phyloP scores from a whole-genome alignment of 1,140 invertebrate species.

The Drosophila ercepeae region DNA sequence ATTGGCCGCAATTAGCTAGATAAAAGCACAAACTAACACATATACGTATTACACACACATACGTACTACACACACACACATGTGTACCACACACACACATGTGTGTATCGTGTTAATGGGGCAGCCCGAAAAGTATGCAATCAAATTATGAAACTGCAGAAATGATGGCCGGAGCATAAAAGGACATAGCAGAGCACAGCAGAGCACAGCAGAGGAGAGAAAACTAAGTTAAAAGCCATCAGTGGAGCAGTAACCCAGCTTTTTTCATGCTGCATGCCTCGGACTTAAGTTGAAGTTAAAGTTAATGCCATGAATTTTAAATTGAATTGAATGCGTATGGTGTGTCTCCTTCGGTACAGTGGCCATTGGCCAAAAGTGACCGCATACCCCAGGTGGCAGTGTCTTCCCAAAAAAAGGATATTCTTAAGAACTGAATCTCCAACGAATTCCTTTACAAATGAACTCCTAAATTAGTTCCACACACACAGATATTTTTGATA shows the following conservation, averaged over 20 bases:
- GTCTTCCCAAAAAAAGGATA: too few species aligned
- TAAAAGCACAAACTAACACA: slow-evolving; percentile 35
- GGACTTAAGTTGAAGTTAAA: slow-evolving; percentile 80
- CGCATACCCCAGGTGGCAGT: slow-evolving; percentile 2
- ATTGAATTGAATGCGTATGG: slow-evolving; percentile 80
- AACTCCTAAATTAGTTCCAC: too few species aligned
- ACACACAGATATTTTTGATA: neutral
- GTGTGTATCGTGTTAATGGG: slow-evolving; percentile 66
- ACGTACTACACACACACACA: slow-evolving; percentile 1
- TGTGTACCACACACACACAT: neutral
- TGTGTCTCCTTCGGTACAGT: slow-evolving; percentile 49
- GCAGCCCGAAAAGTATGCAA: slow-evolving; percentile 69
- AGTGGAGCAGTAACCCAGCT: slow-evolving; percentile 47
- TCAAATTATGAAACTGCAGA: slow-evolving; percentile 71
- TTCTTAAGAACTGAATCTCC: too few species aligned
- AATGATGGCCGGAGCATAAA: slow-evolving; percentile 36
- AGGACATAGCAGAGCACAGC: slow-evolving; percentile 22
- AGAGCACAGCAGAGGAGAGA: slow-evolving; percentile 15
- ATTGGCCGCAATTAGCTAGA: slow-evolving; percentile 63
- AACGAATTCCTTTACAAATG: neutral
- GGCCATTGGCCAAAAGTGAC: slow-evolving; percentile 16
- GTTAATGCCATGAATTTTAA: slow-evolving; percentile 82
- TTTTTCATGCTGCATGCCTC: slow-evolving; percentile 77
- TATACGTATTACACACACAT: neutral
- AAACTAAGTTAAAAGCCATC: slow-evolving; percentile 70